A percentile compares a stretch with the other conserved stretches of the same genome.
phyloP scores from a whole-genome alignment of 2,113 vertebrate species.

The Strix uralensis region DNA sequence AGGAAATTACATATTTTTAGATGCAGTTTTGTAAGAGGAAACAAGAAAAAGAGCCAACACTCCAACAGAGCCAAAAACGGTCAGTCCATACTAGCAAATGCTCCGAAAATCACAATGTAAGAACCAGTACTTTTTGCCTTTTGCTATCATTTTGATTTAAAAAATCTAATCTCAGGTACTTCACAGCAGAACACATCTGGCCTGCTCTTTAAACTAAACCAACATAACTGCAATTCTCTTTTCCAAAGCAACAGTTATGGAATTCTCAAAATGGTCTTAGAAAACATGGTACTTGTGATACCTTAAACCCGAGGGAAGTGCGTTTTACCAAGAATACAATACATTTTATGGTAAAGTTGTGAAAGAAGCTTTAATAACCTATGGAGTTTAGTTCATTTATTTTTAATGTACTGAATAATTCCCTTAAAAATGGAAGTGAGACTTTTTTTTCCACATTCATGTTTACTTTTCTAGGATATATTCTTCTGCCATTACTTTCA shows the following conservation, averaged over 20 bases:
- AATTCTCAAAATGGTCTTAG: background rate
- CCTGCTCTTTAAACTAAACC: background rate
- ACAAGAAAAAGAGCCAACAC: background rate
- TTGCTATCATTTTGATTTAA: background rate
- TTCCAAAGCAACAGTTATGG: background rate
- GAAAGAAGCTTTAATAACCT: background rate
- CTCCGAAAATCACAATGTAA: background rate
- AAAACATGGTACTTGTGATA: background rate
- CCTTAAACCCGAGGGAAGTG: background rate
- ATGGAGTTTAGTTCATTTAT: background rate
- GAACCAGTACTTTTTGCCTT: background rate
- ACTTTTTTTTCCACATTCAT: background rate
- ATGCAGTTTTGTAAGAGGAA: background rate
- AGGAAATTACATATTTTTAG: slow-evolving; percentile 25
- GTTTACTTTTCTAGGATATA: background rate
- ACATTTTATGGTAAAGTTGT: background rate
- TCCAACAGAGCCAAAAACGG: background rate
- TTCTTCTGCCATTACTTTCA: background rate
- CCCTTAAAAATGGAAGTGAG: background rate
- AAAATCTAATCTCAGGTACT: background rate
- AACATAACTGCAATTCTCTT: background rate
- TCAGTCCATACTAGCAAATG: background rate
- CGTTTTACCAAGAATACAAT: background rate
- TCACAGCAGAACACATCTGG: background rate
- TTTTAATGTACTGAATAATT: background rate